Base-by-base conservation (phyloP, 64 coral and sea anemone genomes). In the Montipora capricornis region DNA sequence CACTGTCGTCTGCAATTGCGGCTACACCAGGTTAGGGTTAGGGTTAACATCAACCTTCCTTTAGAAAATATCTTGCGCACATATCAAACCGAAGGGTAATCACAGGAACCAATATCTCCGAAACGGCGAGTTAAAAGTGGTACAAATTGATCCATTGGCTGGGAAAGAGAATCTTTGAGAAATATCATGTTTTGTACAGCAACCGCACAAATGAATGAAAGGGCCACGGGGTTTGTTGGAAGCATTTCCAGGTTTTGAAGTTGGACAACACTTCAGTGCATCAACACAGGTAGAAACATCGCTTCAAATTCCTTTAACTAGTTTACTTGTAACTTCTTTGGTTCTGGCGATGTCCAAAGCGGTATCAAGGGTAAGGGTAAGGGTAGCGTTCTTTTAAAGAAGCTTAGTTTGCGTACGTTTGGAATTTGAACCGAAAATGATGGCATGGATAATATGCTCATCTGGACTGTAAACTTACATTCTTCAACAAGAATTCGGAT, bases 401-500 rank as follows among this genome's bases (percentile, higher is more conserved):
- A 95, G 74, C 69, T 95, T 95, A 86, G 89, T 53, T 22, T 95
- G 94, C 16, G 91, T 81, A 46, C 74, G 59, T 55, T 66, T 68
- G 69, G 79, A 78, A n/a, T 44, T 78, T 59, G 87, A 89, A 15
- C 93, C 87, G 44, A 91, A 95, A 44, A 95, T 95, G 49, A 91
- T 11, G 14, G 77, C 76, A 29, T 91, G 89, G 7, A 95, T 88
- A n/a, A 95, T 91, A 6, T 91, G 93, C 20, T 95, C 93, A 15
- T 95, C 80, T 6, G 17, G 61, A 44, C 67, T 95, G 1, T 75
- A 53, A 55, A 95, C 71, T 95, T 95, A 24, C 89, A 79, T 80
- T 95, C 94, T 55, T 75, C 91, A 24, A 91, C 74, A 47, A 95
- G 20, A 4, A 95, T 80, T 81, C 94, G 73, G 5, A 95, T 89